Evolutionary conservation across 2,113 vertebrate species (phyloP).

Genomic region (Tetraodon nigroviridis): DNA sequence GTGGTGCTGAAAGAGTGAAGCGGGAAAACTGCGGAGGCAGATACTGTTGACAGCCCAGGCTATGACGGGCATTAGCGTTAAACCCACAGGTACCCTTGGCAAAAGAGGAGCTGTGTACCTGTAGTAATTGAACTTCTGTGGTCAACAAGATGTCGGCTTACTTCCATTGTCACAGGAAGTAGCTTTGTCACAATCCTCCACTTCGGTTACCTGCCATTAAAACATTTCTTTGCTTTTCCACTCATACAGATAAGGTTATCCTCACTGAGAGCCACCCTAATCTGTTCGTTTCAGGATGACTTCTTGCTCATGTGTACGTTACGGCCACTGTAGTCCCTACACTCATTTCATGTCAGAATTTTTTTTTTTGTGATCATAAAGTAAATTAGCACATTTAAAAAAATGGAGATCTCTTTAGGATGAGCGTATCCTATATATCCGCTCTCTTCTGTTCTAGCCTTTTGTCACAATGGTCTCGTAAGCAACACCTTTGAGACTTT

Average conservation of each 20-base stretch:
- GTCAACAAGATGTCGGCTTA: conserved; percentile 31
- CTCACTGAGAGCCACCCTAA: background rate
- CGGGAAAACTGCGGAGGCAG: too few relatives aligned
- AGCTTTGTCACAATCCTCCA: conserved; percentile 11
- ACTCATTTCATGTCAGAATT: too few relatives aligned
- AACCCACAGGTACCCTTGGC: conserved; percentile 17
- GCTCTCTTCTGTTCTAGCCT: too few relatives aligned
- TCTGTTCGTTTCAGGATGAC: background rate
- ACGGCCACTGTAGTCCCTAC: background rate
- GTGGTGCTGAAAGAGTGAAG: too few relatives aligned
- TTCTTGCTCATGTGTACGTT: conserved; percentile 11
- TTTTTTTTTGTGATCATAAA: too few relatives aligned
- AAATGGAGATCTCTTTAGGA: too few relatives aligned
- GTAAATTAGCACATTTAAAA: too few relatives aligned
- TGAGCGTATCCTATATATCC: too few relatives aligned
- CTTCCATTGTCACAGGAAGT: conserved; percentile 31
- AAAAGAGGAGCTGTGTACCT: conserved; percentile 3
- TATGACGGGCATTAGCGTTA: conserved; percentile 28
- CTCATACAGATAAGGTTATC: conserved; percentile 5
- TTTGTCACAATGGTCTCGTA: too few relatives aligned
- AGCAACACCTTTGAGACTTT: too few relatives aligned
- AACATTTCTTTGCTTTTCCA: conserved; percentile 1
- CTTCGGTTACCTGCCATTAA: conserved; percentile 20
- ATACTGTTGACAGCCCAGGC: too few relatives aligned
- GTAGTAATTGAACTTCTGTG: conserved; percentile 28